Evolutionary conservation across 2,113 vertebrate genomes (phyloP), one percentile per base, ranked within the genome.

Genomic region (Podarcis muralis): DNA sequence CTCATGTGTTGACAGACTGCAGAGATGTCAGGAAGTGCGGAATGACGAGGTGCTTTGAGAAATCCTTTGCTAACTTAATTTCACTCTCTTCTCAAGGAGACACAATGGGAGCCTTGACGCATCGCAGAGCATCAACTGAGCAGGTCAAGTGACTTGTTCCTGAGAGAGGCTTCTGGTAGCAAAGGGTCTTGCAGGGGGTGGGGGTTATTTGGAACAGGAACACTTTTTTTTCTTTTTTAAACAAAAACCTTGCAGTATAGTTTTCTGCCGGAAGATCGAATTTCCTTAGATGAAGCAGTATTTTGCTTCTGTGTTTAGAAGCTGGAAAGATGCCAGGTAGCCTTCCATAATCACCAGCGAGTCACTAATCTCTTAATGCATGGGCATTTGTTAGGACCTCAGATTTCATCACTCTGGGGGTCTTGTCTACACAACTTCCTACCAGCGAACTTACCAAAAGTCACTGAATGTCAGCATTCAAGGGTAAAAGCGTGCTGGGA

Each of bases 351-450:
- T 88, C 74, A 83, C 87, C n/a, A 71, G 74, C 22, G n/a, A 84
- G 16, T 84, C 27, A 72, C 87, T 88, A 84, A 88, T 88, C 87
- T 84, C 81, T 78, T 84, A 88, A 88, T 84, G 87, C 59, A 78
- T 16, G 27, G 81, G 87, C 62, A 88, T 88, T 53, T 88, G 81
- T 78, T 69, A 57, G 74, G 65, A 84, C 62, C 43, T 84, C 87
- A 69, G 81, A 88, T 88, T 88, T 88, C 81, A 83, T 77, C 81
- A 88, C 87, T 88, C 81, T 27, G 27, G 43, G 59, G 40, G 81
- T 69, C 87, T 69, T 88, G 87, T 84, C 81, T 2, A 37, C 87
- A 88, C 81, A 88, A 68, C 65, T 88, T 83, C 65, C 81, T 37
- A 37, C 81, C 74, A 84, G 74, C 0, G 65, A 77, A 72, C 81